phyloP scores from a whole-genome alignment of 2,797 vertebrate species.

The Coccyzus lansbergi region DNA sequence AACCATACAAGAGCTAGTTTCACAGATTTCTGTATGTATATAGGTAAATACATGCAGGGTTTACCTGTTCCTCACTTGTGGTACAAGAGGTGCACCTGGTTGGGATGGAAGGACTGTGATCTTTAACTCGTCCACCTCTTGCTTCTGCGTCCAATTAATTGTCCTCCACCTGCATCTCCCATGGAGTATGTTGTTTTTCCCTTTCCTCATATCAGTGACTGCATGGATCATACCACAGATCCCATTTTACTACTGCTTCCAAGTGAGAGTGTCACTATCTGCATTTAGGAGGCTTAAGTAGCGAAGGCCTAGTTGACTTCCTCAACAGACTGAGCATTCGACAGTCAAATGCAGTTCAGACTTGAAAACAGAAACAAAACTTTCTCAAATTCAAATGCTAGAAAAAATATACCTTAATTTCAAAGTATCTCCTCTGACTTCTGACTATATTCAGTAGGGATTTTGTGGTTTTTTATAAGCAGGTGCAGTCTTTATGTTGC shows the following conservation, averaged over 20 bases:
- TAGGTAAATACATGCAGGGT: not conserved
- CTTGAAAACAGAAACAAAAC: not conserved
- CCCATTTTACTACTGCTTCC: not conserved
- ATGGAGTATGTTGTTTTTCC: not conserved
- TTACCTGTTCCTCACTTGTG: not conserved
- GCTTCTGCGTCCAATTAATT: not conserved
- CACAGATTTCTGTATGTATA: not conserved
- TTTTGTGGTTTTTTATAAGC: not conserved
- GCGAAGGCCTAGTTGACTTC: not conserved
- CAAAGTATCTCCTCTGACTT: not conserved
- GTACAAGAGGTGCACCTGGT: not conserved
- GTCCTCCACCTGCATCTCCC: not conserved
- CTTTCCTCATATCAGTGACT: not conserved
- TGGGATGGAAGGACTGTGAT: not conserved
- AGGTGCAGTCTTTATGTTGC: not conserved
- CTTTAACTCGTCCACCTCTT: not conserved
- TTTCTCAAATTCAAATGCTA: not conserved
- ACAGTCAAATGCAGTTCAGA: not conserved
- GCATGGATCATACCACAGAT: not conserved
- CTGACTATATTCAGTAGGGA: not conserved
- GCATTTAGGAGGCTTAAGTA: not conserved
- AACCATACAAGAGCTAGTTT: accelerated
- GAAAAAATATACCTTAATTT: not conserved
- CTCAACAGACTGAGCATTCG: not conserved
- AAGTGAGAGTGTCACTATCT: not conserved